Base-by-base conservation (phyloP, 2,888 invertebrate species). In the Malacosoma neustria region DNA sequence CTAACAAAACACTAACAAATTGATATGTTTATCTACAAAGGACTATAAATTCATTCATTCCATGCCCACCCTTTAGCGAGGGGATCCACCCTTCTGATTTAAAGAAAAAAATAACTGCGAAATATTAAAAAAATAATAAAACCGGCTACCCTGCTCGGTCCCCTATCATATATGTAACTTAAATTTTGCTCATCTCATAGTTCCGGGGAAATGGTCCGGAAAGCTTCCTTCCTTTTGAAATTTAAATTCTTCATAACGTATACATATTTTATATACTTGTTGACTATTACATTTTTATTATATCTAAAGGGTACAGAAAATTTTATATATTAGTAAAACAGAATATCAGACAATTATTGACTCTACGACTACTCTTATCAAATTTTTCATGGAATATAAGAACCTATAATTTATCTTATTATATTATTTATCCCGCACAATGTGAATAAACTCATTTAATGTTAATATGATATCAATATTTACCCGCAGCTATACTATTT, bases 1-100 rank as follows among this genome's bases (percentile, higher is more conserved):
- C 68, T 69, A 71, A 82, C 84, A 82, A 82, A 82, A 75, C 79
- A 79, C 75, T 69, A 80, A 84, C 84, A 84, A 84, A 84, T 84
- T 84, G 84, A 84, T 84, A 82, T 84, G 84, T 84, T 84, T 84
- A 84, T 84, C 84, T 84, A 81, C 80, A 76, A 66, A 35, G 72
- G 62, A 72, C 77, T 71, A 81, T 80, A 84, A 84, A 81, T 72
- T 81, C 81, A 82, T 81, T 79, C 75, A 72, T 52, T 39, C 42
- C 54, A 45, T 55, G 73, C 81, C 77, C 82, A 84, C 85, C 85
- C 85, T 85, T 85, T 84, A 74, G 67, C 53, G 53, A 72, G 65
- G 82, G 85, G 82, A 72, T 62, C 66, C 79, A 77, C 84, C 85
- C 85, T 82, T 76, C 72, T 72, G 62, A 60, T 79, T 82, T 67